These are phyloP conservation scores for Drosophila miranda DNA, from an alignment of 1,140 invertebrate genomes.

Conservation along the genomic window DNA sequence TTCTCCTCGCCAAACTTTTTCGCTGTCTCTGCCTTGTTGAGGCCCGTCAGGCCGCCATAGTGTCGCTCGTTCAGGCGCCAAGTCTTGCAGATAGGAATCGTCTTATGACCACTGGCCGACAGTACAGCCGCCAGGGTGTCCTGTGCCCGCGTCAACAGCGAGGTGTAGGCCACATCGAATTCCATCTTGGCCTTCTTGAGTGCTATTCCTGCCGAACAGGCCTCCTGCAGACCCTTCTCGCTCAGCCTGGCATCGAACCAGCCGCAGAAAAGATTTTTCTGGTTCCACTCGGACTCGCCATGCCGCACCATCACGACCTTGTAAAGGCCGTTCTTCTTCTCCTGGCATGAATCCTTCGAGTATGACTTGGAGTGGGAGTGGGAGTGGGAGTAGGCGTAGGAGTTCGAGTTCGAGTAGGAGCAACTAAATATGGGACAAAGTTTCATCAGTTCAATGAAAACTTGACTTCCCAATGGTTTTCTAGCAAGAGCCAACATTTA, in stretches of 20 bases:
- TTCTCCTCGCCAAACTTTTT: conserved; percentile 96
- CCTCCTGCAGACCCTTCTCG: conserved; percentile 90
- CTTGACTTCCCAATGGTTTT: conserved; percentile 7
- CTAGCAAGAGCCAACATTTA: conserved; percentile 41
- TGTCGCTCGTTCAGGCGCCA: conserved; percentile 98
- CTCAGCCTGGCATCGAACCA: conserved; percentile 94
- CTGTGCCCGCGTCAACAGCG: conserved; percentile 93
- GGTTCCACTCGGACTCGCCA: conserved; percentile 97
- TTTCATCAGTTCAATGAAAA: background rate
- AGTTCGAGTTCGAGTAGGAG: background rate
- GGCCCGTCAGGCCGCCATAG: conserved; percentile 95
- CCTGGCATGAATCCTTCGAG: conserved; percentile 4
- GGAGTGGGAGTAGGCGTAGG: background rate
- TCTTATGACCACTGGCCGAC: conserved; percentile 89
- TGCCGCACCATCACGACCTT: conserved; percentile 96
- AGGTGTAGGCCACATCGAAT: conserved; percentile 96
- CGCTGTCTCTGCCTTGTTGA: conserved; percentile 97
- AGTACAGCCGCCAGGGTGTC: conserved; percentile 91
- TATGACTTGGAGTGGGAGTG: background rate
- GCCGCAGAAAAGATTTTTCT: conserved; percentile 96
- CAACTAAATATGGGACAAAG: background rate
- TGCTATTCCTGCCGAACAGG: conserved; percentile 91
- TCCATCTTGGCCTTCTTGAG: conserved; percentile 90
- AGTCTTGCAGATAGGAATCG: conserved; percentile 90
- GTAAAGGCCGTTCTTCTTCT: conserved; percentile 85